Percentiles rank a stretch among this genome's conserved stretches.
phyloP scores from a whole-genome alignment of 2,797 vertebrate genomes.

The Pseudotriccus pelzelni region DNA sequence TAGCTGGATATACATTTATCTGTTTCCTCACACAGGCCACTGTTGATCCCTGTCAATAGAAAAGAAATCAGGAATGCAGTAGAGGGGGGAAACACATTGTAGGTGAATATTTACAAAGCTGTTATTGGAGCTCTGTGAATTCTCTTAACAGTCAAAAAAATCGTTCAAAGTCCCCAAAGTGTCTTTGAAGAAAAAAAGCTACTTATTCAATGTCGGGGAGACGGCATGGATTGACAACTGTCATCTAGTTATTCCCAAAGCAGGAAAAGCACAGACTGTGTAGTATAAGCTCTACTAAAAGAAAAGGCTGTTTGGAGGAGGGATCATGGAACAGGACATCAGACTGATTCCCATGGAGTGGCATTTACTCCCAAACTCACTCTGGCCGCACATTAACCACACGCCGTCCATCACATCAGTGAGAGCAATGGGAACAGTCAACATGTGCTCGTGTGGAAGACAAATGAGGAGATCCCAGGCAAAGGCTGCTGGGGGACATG shows the following conservation, averaged over 20 bases:
- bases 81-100: background rate
- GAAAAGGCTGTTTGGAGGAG: too few species aligned
- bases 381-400: background rate
- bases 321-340: rapidly evolving
- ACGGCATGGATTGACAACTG: background rate
- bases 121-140: background rate
- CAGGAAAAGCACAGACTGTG: background rate
- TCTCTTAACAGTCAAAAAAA: background rate
- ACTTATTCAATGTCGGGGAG: rapidly evolving
- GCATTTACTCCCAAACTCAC: background rate
- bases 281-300: background rate
- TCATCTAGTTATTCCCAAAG: background rate
- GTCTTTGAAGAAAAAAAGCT: background rate
- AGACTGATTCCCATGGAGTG: rapidly evolving
- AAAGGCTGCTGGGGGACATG: background rate
- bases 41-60: background rate
- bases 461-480: background rate
- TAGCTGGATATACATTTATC: background rate
- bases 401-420: rapidly evolving
- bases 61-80: background rate
- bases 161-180: background rate
- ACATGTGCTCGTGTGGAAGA: background rate
- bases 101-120: background rate
- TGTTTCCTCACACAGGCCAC: background rate
- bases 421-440: background rate